Evolutionary conservation across 2,888 invertebrate species (phyloP).

Genomic region (Drosophila pegasa): DNA sequence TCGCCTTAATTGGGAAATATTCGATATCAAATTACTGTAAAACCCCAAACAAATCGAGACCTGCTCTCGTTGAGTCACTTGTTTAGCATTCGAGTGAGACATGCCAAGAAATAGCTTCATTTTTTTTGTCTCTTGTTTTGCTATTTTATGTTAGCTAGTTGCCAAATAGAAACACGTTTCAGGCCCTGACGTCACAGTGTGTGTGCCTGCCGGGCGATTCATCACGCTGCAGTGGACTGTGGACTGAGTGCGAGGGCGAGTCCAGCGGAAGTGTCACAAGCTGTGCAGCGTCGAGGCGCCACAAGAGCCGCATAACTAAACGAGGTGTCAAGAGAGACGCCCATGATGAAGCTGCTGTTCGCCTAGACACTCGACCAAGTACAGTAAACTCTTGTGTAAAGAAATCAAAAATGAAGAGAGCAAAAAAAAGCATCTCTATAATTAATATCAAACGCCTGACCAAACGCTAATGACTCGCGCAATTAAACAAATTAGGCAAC

Average conservation of each 20-base stretch:
- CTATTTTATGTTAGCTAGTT: slow-evolving; percentile 10
- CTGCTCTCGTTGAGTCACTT: slow-evolving; percentile 42
- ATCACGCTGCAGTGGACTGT: slow-evolving; percentile 27
- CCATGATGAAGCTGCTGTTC: slow-evolving; percentile 34
- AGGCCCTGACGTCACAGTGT: slow-evolving; percentile 43
- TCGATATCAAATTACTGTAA: slow-evolving; percentile 17
- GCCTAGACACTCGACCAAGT: slow-evolving; percentile 46
- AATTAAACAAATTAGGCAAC: slow-evolving; percentile 60
- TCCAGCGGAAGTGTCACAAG: slow-evolving; percentile 25
- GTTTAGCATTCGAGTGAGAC: slow-evolving; percentile 33
- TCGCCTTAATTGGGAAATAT: slow-evolving; percentile 39
- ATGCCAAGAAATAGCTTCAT: slow-evolving; percentile 28
- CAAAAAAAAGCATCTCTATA: slow-evolving; percentile 6
- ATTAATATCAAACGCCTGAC: slow-evolving; percentile 23
- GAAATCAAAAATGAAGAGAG: neutral
- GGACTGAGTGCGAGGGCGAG: slow-evolving; percentile 2
- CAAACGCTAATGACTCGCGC: slow-evolving; percentile 56
- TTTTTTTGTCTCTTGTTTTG: neutral
- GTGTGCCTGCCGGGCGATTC: slow-evolving; percentile 8
- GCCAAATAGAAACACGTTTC: slow-evolving; percentile 47
- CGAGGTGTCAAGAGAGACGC: slow-evolving; percentile 38
- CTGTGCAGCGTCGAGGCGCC: slow-evolving; percentile 25
- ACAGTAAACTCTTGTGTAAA: slow-evolving; percentile 8
- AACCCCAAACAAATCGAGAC: slow-evolving; percentile 33
- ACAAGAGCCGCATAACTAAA: slow-evolving; percentile 22